Conservation (phyloP, 2,888 invertebrate genomes). For the Tricholauxania praeusta region DNA sequence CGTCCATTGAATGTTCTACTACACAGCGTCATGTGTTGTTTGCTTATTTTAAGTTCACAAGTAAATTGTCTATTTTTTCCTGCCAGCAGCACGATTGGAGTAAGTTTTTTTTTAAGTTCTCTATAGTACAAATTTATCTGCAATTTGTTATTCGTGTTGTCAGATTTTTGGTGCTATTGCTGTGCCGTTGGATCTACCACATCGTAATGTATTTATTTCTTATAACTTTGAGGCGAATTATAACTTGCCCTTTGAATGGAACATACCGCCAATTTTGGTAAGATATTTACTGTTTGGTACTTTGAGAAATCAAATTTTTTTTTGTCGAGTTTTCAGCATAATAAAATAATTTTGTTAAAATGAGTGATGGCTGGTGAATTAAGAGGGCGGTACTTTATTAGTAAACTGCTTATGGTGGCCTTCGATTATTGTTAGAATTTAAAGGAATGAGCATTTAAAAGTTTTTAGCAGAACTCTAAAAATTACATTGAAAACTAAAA, state of each 20-base stretch:
- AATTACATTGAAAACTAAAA: too few relatives aligned
- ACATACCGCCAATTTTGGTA: slow-evolving; percentile 53
- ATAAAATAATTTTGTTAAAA: too few relatives aligned
- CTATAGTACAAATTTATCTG: background rate
- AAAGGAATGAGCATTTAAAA: too few relatives aligned
- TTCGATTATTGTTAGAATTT: too few relatives aligned
- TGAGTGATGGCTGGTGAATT: too few relatives aligned
- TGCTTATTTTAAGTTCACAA: background rate
- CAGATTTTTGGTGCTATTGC: slow-evolving; percentile 79
- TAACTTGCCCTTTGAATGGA: slow-evolving; percentile 71
- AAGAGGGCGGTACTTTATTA: too few relatives aligned
- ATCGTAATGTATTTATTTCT: slow-evolving; percentile 78
- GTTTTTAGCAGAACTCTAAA: too few relatives aligned
- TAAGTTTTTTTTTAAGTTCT: slow-evolving; percentile 44
- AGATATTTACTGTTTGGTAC: slow-evolving; percentile 36
- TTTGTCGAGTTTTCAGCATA: too few relatives aligned
- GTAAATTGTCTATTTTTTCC: slow-evolving; percentile 51
- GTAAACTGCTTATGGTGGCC: too few relatives aligned
- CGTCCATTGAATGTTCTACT: background rate
- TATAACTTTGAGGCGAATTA: slow-evolving; percentile 81
- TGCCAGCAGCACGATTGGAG: slow-evolving; percentile 57
- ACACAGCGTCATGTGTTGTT: background rate
- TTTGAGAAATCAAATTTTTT: background rate
- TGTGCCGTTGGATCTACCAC: slow-evolving; percentile 76
- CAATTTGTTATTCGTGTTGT: slow-evolving; percentile 48